These are phyloP conservation scores for Ferrisia virgata DNA, from an alignment of 2,888 invertebrate genomes.

Conservation along the genomic window DNA sequence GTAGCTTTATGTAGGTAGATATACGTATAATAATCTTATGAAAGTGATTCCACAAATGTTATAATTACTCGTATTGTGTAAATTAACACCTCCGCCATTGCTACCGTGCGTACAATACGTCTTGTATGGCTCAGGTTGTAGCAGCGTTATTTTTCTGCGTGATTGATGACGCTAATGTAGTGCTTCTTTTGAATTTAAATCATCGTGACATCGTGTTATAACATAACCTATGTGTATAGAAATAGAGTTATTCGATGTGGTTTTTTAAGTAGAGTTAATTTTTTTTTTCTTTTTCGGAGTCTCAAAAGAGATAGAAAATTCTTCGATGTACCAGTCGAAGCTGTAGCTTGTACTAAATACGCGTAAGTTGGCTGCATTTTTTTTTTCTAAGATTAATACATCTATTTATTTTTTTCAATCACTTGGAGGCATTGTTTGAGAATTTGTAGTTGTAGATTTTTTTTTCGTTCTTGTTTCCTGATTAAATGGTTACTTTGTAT, in stretches of 20 bases:
- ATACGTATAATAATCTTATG: neutral
- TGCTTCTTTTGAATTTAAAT: neutral
- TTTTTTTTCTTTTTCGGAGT: neutral
- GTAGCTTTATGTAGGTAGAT: too few species aligned
- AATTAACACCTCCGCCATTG: neutral
- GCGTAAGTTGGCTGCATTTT: neutral
- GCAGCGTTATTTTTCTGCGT: neutral
- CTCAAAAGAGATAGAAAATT: neutral
- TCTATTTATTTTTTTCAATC: neutral
- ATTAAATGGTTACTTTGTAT: neutral
- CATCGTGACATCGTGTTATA: neutral
- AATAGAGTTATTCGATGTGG: neutral
- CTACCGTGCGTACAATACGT: neutral
- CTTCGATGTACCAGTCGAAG: neutral
- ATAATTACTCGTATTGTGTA: conserved; percentile 16
- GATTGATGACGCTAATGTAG: neutral
- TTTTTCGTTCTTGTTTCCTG: neutral
- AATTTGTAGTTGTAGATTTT: neutral
- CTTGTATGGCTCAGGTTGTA: neutral
- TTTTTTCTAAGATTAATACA: neutral
- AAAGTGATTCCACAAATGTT: conserved; percentile 1
- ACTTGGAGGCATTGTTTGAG: neutral
- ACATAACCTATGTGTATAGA: too few species aligned
- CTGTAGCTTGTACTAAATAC: neutral
- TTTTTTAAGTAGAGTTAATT: neutral